Conservation (phyloP, 2,797 vertebrate genomes). For the Nannoperca obscura region DNA sequence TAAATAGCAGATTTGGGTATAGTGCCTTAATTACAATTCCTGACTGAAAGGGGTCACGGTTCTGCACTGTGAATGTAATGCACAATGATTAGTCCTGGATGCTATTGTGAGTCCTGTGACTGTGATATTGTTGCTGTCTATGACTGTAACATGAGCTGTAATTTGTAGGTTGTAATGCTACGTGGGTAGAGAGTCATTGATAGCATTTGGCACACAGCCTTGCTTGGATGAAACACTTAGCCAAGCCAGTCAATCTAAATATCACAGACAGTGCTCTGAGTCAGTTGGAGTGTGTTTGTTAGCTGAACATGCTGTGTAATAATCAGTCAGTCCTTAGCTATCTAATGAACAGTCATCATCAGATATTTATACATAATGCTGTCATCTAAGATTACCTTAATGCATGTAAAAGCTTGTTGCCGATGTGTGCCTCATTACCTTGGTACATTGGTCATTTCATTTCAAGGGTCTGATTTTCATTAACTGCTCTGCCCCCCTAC, state of each 20-base stretch:
- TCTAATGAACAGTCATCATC: constrained; percentile 79
- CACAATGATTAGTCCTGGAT: constrained; percentile 62
- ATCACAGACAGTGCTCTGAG: constrained; percentile 62
- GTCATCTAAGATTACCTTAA: constrained; percentile 81
- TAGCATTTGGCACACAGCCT: constrained; percentile 70
- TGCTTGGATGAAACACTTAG: constrained; percentile 69
- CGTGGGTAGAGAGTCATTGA: constrained; percentile 73
- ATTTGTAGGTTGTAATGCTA: constrained; percentile 70
- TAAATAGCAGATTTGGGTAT: constrained; percentile 56
- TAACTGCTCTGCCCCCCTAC: constrained; percentile 76
- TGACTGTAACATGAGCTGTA: constrained; percentile 66
- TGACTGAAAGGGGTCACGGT: constrained; percentile 71
- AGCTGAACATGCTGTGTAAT: constrained; percentile 66
- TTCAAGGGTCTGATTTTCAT: constrained; percentile 87
- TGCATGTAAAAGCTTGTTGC: constrained; percentile 78
- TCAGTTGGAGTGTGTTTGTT: constrained; percentile 73
- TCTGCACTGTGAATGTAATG: constrained; percentile 58
- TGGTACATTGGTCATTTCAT: constrained; percentile 86
- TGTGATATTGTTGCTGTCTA: constrained; percentile 65
- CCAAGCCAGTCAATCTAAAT: constrained; percentile 72
- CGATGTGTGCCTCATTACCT: constrained; percentile 83
- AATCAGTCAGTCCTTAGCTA: constrained; percentile 72
- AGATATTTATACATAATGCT: constrained; percentile 81
- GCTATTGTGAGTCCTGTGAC: constrained; percentile 66
- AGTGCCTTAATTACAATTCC: constrained; percentile 64